Evolutionary conservation across 2,113 vertebrate genomes (phyloP), one percentile per base, ranked within the genome.

Genomic region (Phalacrocorax brasilianus): DNA sequence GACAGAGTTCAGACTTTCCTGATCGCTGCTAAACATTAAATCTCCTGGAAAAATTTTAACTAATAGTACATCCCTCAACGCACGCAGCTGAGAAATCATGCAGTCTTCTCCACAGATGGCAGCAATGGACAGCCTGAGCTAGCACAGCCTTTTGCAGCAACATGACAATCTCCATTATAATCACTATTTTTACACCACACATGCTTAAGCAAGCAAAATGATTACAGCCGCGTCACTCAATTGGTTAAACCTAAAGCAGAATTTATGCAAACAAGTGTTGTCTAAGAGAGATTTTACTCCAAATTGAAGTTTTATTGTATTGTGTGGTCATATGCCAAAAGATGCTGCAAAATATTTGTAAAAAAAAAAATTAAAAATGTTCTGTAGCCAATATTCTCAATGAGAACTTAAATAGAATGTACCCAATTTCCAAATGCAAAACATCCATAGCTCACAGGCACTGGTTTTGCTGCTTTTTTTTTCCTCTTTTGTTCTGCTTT

Each of bases 201-300:
- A 42, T n/a, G 85, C 75, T 90, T 68, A 88, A 92, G 58, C 62
- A 88, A 93, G 94, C 74, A 82, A 88, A 92, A 90, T 77, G 2
- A 76, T 94, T 76, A 61, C 45, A 94, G 40, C 18, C 63, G 58
- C 38, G 66, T 44, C 67, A 62, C 52, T 92, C 67, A 76, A 12
- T 7, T 70, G 52, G 38, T 55, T 53, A 76, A 83, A 90, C 19
- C 19, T 53, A 35, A 66, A 70, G 67, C 11, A 70, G 45, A 75
- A 70, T 62, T 91, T 53, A 56, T 49, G 58, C 50, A 86, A 92
- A 73, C n/a, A 66, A 73, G 33, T 8, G 7, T 74, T 62, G 45
- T 30, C 73, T 62, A 50, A 74, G 27, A 85, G 23, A 79, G 6
- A 40, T 52, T 82, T 85, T 49, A 83, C 38, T 77, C 14, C 49